Percentiles rank a stretch among this genome's conserved stretches.
phyloP scores from a whole-genome alignment of 2,888 invertebrate species.

The Idaea straminata region DNA sequence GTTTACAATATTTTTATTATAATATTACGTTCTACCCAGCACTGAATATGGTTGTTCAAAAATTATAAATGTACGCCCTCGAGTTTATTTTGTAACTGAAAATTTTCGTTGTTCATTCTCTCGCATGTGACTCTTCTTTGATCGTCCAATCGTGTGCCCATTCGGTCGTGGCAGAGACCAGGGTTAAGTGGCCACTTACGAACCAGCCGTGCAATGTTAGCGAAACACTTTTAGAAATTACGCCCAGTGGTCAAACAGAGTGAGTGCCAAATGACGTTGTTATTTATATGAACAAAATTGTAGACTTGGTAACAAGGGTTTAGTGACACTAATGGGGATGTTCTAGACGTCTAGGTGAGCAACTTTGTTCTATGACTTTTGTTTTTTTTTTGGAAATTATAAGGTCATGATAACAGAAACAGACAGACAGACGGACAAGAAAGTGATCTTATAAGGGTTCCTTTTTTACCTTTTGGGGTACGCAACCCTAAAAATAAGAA shows the following conservation, averaged over 20 bases:
- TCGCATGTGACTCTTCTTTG: constrained; percentile 33
- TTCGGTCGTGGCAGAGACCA: constrained; percentile 25
- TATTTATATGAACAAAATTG: constrained; percentile 9
- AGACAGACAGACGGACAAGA: too few relatives aligned
- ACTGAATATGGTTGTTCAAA: background rate
- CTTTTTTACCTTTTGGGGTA: too few relatives aligned
- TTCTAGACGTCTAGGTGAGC: too few relatives aligned
- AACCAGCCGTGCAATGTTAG: constrained; percentile 19
- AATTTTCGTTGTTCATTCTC: constrained; percentile 22
- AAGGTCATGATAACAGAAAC: too few relatives aligned
- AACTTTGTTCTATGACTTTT: too few relatives aligned
- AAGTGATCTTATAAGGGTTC: too few relatives aligned
- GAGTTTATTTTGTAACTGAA: constrained; percentile 10
- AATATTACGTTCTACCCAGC: background rate
- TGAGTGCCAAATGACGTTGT: constrained; percentile 10
- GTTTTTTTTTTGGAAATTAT: too few relatives aligned
- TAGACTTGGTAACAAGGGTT: background rate
- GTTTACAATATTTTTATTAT: constrained; percentile 2
- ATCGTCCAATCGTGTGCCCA: constrained; percentile 30
- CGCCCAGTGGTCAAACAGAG: constrained; percentile 18
- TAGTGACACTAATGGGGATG: too few relatives aligned
- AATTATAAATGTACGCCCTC: background rate
- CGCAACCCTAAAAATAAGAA: too few relatives aligned
- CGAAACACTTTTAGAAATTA: constrained; percentile 23
- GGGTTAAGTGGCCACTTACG: constrained; percentile 26